Conservation (phyloP, 2,113 vertebrate species). For the Podarcis cretensis region DNA sequence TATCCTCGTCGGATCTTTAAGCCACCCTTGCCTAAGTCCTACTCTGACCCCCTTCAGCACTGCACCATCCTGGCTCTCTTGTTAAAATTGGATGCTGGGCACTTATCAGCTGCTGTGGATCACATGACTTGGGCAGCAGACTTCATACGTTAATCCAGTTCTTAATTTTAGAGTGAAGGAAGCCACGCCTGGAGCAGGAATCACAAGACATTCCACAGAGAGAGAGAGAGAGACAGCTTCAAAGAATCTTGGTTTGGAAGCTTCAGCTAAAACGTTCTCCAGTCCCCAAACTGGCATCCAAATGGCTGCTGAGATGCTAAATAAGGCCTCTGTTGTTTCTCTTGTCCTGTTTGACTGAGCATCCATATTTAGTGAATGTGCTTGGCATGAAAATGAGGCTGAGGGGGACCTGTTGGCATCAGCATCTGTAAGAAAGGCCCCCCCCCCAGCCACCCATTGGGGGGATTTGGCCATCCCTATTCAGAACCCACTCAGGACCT, state of each 20-base stretch:
- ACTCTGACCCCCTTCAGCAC: no score
- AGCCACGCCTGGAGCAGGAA: slow-evolving; percentile 27
- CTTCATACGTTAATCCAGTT: slow-evolving; percentile 44
- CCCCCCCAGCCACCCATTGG: background rate
- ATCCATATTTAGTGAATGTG: no score
- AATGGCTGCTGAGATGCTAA: background rate
- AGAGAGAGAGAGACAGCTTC: no score
- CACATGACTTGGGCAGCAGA: slow-evolving; percentile 42
- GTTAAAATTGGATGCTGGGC: background rate
- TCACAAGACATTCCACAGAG: background rate
- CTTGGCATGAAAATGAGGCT: background rate
- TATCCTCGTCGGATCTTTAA: no score
- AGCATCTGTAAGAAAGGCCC: background rate
- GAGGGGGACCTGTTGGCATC: background rate
- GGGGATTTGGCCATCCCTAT: background rate
- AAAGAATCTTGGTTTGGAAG: background rate
- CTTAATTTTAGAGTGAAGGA: slow-evolving; percentile 35
- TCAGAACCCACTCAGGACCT: background rate
- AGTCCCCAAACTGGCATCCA: background rate
- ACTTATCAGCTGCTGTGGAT: slow-evolving; percentile 18
- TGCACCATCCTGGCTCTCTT: background rate
- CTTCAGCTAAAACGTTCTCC: background rate
- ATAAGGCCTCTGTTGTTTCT: background rate
- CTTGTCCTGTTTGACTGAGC: background rate
- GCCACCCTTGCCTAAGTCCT: no score